Percentiles rank a stretch among this genome's conserved stretches.
Conservation (phyloP, 2,888 invertebrate genomes). For the Andrena minutula region DNA sequence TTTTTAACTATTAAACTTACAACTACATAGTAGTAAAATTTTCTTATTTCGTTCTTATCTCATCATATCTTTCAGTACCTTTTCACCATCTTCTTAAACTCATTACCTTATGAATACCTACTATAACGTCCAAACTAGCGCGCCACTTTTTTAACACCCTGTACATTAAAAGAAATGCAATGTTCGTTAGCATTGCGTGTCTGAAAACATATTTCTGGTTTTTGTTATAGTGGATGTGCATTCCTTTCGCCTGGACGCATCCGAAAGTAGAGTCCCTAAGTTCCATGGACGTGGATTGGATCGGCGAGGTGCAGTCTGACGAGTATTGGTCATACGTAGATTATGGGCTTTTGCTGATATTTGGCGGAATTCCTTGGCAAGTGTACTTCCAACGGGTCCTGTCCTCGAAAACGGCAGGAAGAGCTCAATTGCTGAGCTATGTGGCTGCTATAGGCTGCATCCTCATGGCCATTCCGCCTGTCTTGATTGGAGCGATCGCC, state of each 20-base stretch:
- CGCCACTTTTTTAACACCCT: too few species aligned
- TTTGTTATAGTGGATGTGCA: conserved; percentile 94
- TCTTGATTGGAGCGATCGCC: conserved; percentile 98
- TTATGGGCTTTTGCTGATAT: conserved; percentile 94
- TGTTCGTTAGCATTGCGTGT: background rate
- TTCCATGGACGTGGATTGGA: conserved; percentile 95
- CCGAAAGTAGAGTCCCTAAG: conserved; percentile 93
- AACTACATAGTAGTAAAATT: too few species aligned
- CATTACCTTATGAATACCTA: too few species aligned
- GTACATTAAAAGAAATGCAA: background rate
- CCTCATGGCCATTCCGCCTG: conserved; percentile 98
- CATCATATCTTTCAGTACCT: too few species aligned
- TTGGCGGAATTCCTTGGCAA: conserved; percentile 99
- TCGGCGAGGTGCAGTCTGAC: conserved; percentile 90
- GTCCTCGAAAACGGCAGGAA: conserved; percentile 96
- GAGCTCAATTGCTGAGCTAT: conserved; percentile 97
- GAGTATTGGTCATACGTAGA: conserved; percentile 95
- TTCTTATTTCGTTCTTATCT: too few species aligned
- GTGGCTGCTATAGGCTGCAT: conserved; percentile 98
- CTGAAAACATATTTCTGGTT: background rate
- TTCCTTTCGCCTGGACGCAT: conserved; percentile 97
- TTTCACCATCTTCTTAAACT: too few species aligned
- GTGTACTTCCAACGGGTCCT: conserved; percentile 99
- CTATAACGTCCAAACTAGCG: too few species aligned
- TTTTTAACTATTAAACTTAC: too few species aligned